phyloP scores from a whole-genome alignment of 2,888 invertebrate genomes.

The Anthrax anthrax region DNA sequence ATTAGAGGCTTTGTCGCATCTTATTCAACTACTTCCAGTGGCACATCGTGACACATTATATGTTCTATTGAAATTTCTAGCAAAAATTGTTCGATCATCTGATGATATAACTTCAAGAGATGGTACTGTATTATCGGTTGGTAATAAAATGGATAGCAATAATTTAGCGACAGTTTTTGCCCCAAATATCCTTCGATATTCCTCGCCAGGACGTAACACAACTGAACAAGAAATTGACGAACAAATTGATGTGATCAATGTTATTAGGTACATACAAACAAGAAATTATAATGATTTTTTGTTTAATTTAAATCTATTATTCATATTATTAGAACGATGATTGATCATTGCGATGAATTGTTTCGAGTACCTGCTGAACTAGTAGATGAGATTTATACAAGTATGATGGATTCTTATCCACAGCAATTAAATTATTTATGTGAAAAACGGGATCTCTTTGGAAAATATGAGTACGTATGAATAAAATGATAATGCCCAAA shows the following conservation, averaged over 20 bases:
- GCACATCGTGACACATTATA: conserved; percentile 77
- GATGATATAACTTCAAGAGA: conserved; percentile 21
- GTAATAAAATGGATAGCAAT: conserved; percentile 88
- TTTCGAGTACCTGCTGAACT: conserved; percentile 66
- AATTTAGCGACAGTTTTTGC: conserved; percentile 90
- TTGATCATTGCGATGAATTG: conserved; percentile 56
- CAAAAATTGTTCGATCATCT: conserved; percentile 35
- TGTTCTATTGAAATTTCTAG: conserved; percentile 64
- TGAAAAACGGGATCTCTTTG: conserved; percentile 16
- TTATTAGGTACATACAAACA: conserved; percentile 42
- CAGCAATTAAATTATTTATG: conserved; percentile 58
- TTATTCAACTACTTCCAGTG: conserved; percentile 72
- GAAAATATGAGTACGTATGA: conserved; percentile 13
- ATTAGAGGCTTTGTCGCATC: conserved; percentile 66
- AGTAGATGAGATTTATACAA: conserved; percentile 72
- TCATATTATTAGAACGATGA: conserved; percentile 39
- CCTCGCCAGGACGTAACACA: conserved; percentile 19
- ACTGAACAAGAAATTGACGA: conserved; percentile 42
- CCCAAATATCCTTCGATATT: conserved; percentile 78
- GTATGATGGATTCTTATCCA: conserved; percentile 73
- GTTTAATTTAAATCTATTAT: too few species aligned
- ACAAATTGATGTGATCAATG: conserved; percentile 79
- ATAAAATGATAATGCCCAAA: too few species aligned
- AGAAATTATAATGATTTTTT: too few species aligned
- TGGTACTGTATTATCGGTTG: conserved; percentile 30